Evolutionary conservation across 2,888 invertebrate species (phyloP).

Genomic region (Ochlodes sylvanus): DNA sequence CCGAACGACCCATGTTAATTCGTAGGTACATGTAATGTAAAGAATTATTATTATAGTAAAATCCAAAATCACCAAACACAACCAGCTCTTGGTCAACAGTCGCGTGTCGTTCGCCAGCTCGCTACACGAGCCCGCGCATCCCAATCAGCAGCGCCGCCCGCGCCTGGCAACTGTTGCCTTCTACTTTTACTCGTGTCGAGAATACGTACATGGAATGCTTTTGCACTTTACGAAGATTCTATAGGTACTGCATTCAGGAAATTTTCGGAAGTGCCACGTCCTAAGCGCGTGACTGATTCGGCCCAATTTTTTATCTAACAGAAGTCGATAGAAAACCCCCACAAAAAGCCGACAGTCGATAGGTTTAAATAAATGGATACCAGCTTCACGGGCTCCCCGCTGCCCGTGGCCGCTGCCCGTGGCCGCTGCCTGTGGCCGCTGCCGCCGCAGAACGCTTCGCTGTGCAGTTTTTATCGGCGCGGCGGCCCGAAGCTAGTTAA

Average conservation of each 20-base stretch:
- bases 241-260: neutral
- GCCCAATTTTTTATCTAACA: neutral
- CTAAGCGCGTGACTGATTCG: too few species aligned
- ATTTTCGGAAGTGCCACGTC: too few species aligned
- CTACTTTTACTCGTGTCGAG: conserved; percentile 18
- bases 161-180: conserved; percentile 37
- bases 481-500: conserved; percentile 13
- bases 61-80: too few species aligned
- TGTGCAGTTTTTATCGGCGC: conserved; percentile 17
- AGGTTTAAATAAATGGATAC: conserved; percentile 1
- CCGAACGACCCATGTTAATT: too few species aligned
- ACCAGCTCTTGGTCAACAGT: conserved; percentile 11
- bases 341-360: conserved; percentile 13
- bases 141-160: conserved; percentile 44
- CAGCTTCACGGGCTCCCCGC: neutral
- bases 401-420: too few species aligned
- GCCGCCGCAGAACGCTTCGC: too few species aligned
- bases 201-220: conserved; percentile 2
- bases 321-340: neutral
- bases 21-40: too few species aligned
- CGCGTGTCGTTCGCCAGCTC: conserved; percentile 39
- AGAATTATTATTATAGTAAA: too few species aligned
- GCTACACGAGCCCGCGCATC: conserved; percentile 38
- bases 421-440: too few species aligned
- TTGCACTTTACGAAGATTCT: neutral